Conservation (phyloP, 2,888 invertebrate species). For the Chironomus tentans region DNA sequence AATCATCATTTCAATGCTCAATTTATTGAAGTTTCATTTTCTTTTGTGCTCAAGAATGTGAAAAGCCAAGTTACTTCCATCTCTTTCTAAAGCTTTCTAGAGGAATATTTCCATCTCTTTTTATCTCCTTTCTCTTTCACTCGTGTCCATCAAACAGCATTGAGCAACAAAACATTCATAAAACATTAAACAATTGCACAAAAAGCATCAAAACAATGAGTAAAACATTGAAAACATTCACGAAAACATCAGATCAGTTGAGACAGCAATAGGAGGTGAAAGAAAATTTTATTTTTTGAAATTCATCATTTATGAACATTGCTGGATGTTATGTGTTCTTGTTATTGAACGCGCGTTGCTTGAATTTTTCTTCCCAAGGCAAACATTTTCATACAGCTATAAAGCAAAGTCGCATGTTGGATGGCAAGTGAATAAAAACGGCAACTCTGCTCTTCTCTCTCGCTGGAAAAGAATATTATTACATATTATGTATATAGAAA, state of each 20-base stretch:
- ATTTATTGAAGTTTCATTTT: too few species aligned
- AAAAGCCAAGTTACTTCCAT: too few species aligned
- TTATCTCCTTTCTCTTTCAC: too few species aligned
- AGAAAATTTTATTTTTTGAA: constrained; percentile 17
- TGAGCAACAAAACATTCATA: neutral
- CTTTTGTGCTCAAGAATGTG: too few species aligned
- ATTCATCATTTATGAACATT: constrained; percentile 19
- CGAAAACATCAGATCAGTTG: neutral
- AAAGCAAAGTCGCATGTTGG: constrained; percentile 1
- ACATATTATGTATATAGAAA: neutral
- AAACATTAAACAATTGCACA: neutral
- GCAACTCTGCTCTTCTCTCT: constrained; percentile 18
- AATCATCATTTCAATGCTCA: too few species aligned
- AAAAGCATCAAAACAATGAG: neutral
- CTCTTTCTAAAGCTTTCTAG: neutral
- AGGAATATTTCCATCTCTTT: neutral
- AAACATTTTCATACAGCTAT: constrained; percentile 8
- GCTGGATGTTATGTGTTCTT: constrained; percentile 12
- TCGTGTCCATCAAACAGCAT: too few species aligned
- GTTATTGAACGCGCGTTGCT: constrained; percentile 20
- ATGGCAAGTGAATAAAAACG: constrained; percentile 21
- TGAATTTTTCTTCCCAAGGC: constrained; percentile 20
- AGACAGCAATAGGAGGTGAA: neutral
- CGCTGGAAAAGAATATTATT: neutral
- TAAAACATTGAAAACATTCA: neutral